Evolutionary conservation across 2,888 invertebrate species (phyloP).

Genomic region (Clostera curtula): DNA sequence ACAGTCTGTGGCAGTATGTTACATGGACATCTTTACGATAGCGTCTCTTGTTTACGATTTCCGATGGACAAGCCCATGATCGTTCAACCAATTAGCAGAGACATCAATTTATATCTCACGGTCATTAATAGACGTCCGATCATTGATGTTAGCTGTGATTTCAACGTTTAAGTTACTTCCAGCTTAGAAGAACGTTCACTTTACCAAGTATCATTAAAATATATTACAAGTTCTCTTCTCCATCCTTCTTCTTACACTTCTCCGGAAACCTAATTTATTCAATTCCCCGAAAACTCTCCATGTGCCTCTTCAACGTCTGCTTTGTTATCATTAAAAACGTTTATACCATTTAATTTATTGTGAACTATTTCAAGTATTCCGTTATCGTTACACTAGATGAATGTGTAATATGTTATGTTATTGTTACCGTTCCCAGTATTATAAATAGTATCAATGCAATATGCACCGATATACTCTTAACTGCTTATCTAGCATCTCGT

Average conservation of each 20-base stretch:
- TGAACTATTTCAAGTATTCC: too few relatives aligned
- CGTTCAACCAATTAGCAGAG: constrained; percentile 28
- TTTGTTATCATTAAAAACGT: too few relatives aligned
- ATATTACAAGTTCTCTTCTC: too few relatives aligned
- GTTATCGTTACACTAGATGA: neutral
- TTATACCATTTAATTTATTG: too few relatives aligned
- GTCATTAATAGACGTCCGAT: constrained; percentile 24
- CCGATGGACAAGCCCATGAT: constrained; percentile 30
- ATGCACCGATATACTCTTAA: constrained; percentile 9
- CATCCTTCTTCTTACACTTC: too few relatives aligned
- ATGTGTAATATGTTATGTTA: neutral
- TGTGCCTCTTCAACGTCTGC: too few relatives aligned
- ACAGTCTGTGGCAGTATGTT: constrained; percentile 19
- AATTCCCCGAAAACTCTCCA: too few relatives aligned
- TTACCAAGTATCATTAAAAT: too few relatives aligned
- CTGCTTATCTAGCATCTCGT: constrained; percentile 23
- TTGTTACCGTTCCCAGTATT: constrained; percentile 1
- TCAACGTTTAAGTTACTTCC: too few relatives aligned
- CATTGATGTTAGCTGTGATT: too few relatives aligned
- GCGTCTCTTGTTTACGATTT: constrained; percentile 29
- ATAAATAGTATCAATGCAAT: constrained; percentile 8
- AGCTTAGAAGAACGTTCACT: too few relatives aligned
- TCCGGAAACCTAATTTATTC: too few relatives aligned
- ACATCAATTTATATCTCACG: constrained; percentile 26
- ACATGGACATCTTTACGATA: constrained; percentile 26